Conservation (phyloP, 2,797 vertebrate species). For the Parambassis ranga region DNA sequence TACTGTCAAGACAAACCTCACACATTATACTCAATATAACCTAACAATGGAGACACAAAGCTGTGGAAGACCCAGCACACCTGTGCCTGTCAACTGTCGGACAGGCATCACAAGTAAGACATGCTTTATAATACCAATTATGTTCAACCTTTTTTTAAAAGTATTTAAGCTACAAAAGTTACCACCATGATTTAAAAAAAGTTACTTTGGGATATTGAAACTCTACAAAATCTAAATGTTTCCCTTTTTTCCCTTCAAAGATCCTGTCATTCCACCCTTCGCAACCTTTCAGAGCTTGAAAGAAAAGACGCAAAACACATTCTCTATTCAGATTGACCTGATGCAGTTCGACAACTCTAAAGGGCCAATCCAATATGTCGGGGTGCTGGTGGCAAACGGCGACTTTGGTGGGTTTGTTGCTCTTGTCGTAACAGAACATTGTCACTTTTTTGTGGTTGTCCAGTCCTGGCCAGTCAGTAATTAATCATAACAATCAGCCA, state of each 20-base stretch:
- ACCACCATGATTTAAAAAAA: no score
- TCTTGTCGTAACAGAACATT: neutral
- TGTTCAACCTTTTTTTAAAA: no score
- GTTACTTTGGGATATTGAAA: no score
- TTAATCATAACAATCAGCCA: no score
- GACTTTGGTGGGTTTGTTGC: constrained; percentile 29
- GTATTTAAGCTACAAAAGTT: no score
- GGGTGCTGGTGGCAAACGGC: constrained; percentile 58
- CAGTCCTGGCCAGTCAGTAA: no score
- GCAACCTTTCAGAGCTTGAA: fast-evolving
- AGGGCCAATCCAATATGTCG: constrained; percentile 63
- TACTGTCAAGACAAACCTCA: constrained; percentile 42
- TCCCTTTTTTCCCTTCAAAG: constrained; percentile 37
- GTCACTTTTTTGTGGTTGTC: no score
- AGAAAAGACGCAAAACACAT: neutral
- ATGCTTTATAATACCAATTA: neutral
- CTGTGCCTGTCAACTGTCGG: fast-evolving
- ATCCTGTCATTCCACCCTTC: constrained; percentile 34
- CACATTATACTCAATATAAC: constrained; percentile 26
- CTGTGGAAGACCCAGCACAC: constrained; percentile 62
- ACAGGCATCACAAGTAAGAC: constrained; percentile 77
- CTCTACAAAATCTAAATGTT: no score
- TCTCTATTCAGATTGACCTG: constrained; percentile 41
- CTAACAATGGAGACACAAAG: constrained; percentile 59
- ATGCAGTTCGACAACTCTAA: constrained; percentile 26